Evolutionary conservation across 2,888 invertebrate species (phyloP).

Genomic region (Drosophila imparisetae): DNA sequence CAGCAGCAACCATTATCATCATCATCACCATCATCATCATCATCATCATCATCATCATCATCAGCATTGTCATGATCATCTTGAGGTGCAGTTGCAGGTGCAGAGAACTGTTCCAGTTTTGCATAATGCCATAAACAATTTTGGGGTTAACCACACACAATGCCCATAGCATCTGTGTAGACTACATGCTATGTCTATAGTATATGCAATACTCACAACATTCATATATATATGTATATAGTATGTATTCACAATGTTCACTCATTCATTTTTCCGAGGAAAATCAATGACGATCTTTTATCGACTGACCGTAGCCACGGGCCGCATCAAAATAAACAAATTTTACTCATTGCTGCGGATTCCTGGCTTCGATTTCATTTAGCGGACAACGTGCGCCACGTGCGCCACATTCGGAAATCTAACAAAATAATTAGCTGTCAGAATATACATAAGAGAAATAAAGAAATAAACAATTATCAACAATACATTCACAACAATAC

Average conservation of each 20-base stretch:
- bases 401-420: conserved; percentile 55
- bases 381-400: conserved; percentile 46
- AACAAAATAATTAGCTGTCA: conserved; percentile 81
- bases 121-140: conserved; percentile 54
- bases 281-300: conserved; percentile 76
- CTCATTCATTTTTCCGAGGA: conserved; percentile 55
- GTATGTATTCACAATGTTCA: conserved; percentile 32
- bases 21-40: neutral
- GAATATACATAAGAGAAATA: conserved; percentile 47
- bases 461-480: conserved; percentile 72
- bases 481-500: conserved; percentile 8
- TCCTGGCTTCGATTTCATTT: conserved; percentile 45
- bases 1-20: neutral
- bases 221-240: conserved; percentile 4
- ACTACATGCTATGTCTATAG: conserved; percentile 1
- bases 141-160: conserved; percentile 56
- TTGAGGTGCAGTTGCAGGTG: conserved; percentile 23
- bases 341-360: conserved; percentile 30
- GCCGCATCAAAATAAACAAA: conserved; percentile 81
- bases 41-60: neutral
- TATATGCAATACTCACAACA: conserved; percentile 10
- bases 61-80: neutral
- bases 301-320: conserved; percentile 62
- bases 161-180: conserved; percentile 2
- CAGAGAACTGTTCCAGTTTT: conserved; percentile 31